A percentile compares a stretch with the other conserved stretches of the same genome.
phyloP scores from a whole-genome alignment of 2,888 invertebrate genomes.

The Cremastinae sp. region DNA sequence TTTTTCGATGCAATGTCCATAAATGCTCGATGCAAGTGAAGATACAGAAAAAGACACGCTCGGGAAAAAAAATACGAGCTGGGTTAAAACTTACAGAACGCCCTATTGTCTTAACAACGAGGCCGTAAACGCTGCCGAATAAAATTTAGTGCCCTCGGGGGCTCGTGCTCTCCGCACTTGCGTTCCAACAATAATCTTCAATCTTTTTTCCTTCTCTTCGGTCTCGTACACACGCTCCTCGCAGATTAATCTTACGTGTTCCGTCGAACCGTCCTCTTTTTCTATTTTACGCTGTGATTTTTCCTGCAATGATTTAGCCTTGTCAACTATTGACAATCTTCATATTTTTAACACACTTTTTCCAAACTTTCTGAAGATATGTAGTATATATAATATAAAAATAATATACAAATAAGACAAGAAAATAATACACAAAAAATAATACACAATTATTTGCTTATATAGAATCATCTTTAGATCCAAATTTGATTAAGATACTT shows the following conservation, averaged over 20 bases:
- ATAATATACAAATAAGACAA: too few relatives aligned
- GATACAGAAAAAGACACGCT: constrained; percentile 44
- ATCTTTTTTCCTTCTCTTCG: constrained; percentile 35
- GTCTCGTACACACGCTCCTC: constrained; percentile 29
- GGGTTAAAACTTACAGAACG: constrained; percentile 72
- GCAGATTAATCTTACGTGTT: neutral
- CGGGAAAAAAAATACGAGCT: constrained; percentile 65
- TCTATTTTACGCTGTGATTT: too few relatives aligned
- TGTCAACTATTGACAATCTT: too few relatives aligned
- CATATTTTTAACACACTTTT: too few relatives aligned
- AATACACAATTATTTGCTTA: too few relatives aligned
- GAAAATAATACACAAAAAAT: too few relatives aligned
- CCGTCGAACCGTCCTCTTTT: neutral
- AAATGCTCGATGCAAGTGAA: constrained; percentile 22
- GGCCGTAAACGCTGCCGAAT: constrained; percentile 72
- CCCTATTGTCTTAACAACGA: constrained; percentile 75
- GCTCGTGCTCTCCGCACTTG: constrained; percentile 57
- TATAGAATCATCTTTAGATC: too few relatives aligned
- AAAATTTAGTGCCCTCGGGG: constrained; percentile 65
- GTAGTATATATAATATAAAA: too few relatives aligned
- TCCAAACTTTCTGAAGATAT: too few relatives aligned
- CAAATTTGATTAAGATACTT: too few relatives aligned
- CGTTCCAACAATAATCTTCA: constrained; percentile 13
- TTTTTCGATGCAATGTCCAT: constrained; percentile 18
- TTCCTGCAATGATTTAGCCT: too few relatives aligned